Evolutionary conservation across 1,140 invertebrate species (phyloP), one percentile per base, ranked within the genome.

Genomic region (Argopecten irradians): DNA sequence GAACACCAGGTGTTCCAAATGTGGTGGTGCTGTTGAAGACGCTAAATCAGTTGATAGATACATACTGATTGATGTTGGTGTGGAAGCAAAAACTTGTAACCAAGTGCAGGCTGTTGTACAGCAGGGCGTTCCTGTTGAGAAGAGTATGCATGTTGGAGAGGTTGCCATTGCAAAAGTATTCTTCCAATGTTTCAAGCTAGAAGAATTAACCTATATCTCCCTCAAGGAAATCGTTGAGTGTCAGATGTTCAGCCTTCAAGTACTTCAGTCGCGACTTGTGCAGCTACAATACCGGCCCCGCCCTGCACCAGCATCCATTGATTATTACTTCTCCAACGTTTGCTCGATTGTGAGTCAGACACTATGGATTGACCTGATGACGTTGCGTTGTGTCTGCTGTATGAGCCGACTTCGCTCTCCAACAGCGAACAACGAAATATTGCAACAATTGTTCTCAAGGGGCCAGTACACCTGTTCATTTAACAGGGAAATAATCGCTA

Each of bases 301-400:
- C 0, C 86, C 87, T 32, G 89, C 89, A 11, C 89, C 89, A 34
- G 35, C 36, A 0, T 28, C 82, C 16, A n/a, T 90, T 22, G 87
- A 90, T 32, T 39, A n/a, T 28, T 86, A 90, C 36, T 86, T 90
- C 19, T 71, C 43, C 33, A 88, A 82, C 9, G 84, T 82, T 28
- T 14, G 84, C 34, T 82, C 83, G 5, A 39, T 46, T 84, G 89
- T 90, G 34, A 39, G 82, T 19, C 87, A 88, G n/a, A 90, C 89
- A 1, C 39, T 90, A 34, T 90, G 89, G 89, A 86, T 90, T n/a
- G 89, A 90, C 55, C 82, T 87, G 7, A 85, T 71, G 11, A 90
- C 87, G 7, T 41, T 90, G 16, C 32, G 89, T 36, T 90, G 89
- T 84, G 86, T 88, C 7, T 90, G 89, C 43, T 86, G 87, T 43